These are phyloP conservation scores for Takifugu rubripes DNA, from an alignment of 2,797 vertebrate genomes.

Conservation along the genomic window DNA sequence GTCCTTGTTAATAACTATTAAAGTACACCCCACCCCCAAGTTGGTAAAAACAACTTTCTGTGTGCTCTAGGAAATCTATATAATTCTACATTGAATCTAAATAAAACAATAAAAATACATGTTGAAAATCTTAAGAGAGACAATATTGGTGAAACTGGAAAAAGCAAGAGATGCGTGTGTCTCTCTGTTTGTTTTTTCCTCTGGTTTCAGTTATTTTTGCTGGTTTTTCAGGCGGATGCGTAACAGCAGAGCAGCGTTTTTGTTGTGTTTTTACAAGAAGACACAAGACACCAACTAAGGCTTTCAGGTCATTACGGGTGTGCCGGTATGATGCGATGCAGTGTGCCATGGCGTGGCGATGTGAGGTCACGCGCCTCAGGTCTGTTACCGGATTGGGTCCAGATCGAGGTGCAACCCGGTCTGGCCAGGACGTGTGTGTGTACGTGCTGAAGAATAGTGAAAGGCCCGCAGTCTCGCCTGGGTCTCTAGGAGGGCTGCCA, in stretches of 20 bases:
- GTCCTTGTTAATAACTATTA: conserved; percentile 71
- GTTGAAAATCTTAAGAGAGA: conserved; percentile 60
- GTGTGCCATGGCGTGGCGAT: conserved; percentile 53
- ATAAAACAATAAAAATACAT: conserved; percentile 63
- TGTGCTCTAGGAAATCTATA: conserved; percentile 81
- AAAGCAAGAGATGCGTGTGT: conserved; percentile 30
- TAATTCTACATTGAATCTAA: conserved; percentile 76
- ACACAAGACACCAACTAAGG: conserved; percentile 46
- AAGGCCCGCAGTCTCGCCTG: conserved; percentile 64
- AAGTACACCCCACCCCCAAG: conserved; percentile 57
- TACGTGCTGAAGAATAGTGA: conserved; percentile 61
- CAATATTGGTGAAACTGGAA: conserved; percentile 38
- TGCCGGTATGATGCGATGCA: conserved; percentile 57
- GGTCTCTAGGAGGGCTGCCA: conserved; percentile 65
- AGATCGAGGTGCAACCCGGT: conserved; percentile 24
- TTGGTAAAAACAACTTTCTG: conserved; percentile 73
- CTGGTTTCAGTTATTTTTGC: conserved; percentile 66
- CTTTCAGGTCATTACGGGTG: conserved; percentile 61
- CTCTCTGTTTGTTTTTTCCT: conserved; percentile 59
- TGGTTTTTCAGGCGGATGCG: conserved; percentile 61
- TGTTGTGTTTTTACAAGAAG: conserved; percentile 63
- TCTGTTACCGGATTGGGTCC: conserved; percentile 22
- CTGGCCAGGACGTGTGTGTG: conserved; percentile 49
- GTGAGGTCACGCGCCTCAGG: conserved; percentile 40
- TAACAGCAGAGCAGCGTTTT: conserved; percentile 57